phyloP scores from a whole-genome alignment of 2,113 vertebrate species.

The Tachycineta bicolor region DNA sequence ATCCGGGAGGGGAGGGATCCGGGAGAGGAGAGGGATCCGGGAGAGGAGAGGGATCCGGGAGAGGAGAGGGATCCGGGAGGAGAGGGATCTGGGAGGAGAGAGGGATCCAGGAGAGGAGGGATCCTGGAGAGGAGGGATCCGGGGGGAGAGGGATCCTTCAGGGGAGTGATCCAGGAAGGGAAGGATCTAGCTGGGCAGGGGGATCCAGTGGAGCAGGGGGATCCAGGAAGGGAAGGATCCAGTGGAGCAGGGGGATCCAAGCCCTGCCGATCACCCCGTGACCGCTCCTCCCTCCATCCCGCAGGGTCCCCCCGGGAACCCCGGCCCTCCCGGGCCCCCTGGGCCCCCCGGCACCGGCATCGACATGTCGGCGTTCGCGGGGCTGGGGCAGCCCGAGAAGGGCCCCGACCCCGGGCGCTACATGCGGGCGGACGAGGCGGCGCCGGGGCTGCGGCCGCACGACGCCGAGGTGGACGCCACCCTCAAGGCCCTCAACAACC shows the following conservation, averaged over 20 bases:
- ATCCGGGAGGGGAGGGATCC: neutral
- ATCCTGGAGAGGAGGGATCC: too few relatives aligned
- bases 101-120: too few relatives aligned
- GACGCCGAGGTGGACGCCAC: conserved; percentile 93
- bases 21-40: too few relatives aligned
- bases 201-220: too few relatives aligned
- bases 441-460: conserved; percentile 81
- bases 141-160: too few relatives aligned
- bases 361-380: conserved; percentile 95
- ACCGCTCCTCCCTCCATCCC: neutral
- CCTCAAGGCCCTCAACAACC: conserved; percentile 94
- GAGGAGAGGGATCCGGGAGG: too few relatives aligned
- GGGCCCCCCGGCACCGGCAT: conserved; percentile 93
- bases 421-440: conserved; percentile 92
- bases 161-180: too few relatives aligned
- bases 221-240: too few relatives aligned
- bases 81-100: too few relatives aligned
- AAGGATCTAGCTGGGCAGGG: neutral
- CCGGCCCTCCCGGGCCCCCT: conserved; percentile 90
- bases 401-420: conserved; percentile 90
- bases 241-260: too few relatives aligned
- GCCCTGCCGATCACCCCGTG: too few relatives aligned
- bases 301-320: conserved; percentile 81
- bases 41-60: too few relatives aligned
- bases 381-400: conserved; percentile 88